Evolutionary conservation across 2,797 vertebrate species (phyloP), one percentile per base, ranked within the genome.

Genomic region (Adrianichthys oophorus): DNA sequence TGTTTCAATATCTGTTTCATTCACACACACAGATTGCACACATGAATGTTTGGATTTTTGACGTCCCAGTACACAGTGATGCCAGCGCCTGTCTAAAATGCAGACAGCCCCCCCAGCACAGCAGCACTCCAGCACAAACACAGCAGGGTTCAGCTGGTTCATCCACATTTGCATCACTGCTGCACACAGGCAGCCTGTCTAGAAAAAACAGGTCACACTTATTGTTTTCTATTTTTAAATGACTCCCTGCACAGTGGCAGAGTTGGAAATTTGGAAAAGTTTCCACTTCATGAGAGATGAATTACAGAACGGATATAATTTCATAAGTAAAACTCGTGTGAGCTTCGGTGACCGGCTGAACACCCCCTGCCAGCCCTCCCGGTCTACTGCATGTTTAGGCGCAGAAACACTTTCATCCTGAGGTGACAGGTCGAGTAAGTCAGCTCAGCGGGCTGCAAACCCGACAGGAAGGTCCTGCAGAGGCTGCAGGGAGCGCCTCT

Each of bases 361-460:
- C 2, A 55, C 57, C 58, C 42, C 7, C 23, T 16, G 42, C 50
- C 54, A 57, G 42, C 47, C 44, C 58, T 7, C 44, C 48, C 56
- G 42, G 56, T 63, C 68, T 59, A 19, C 66, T 55, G 17, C 50
- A 40, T 65, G 48, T 55, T 29, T 51, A 59, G 24, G 64, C 67
- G 43, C 58, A 5, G 47, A n/a, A 55, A 48, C 26, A 43, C 45
- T 49, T 56, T 4, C 16, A 59, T 45, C 1, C 41, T 4, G 14
- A 29, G 26, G n/a, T 69, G 64, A 72, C 60, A 63, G 57, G 65
- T 67, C 57, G 61, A 40, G 59, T 64, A 52, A 71, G 66, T 71
- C 79, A 72, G 71, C 70, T 75, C 80, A 73, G 78, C 74, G 44
- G 68, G 76, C 65, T 65, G 54, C 18, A 43, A 45, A 48, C 64